Percentiles rank a stretch among this genome's conserved stretches.
Conservation (phyloP, 2,888 invertebrate genomes). For the Dorcus parallelipipedus region DNA sequence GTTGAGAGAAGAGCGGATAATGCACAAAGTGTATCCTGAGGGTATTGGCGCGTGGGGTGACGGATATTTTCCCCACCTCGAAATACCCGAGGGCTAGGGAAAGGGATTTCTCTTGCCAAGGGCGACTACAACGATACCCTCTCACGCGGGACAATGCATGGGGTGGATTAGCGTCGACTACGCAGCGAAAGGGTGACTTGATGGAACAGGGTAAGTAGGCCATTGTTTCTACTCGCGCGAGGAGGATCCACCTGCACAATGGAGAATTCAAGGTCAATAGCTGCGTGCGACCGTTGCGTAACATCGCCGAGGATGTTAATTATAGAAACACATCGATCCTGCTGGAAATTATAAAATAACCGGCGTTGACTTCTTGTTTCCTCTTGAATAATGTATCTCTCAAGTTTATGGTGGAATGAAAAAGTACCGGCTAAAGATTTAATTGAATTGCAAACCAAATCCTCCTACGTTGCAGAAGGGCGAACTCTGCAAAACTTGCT, state of each 20-base stretch:
- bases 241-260: not conserved
- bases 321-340: not conserved
- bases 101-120: constrained; percentile 7
- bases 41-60: constrained; percentile 11
- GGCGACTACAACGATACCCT: constrained; percentile 10
- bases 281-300: not conserved
- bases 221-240: constrained; percentile 10
- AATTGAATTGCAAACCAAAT: no score
- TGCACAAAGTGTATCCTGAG: constrained; percentile 16
- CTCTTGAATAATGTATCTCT: no score
- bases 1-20: constrained; percentile 2
- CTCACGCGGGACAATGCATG: constrained; percentile 12
- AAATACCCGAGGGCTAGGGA: not conserved
- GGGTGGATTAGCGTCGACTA: constrained; percentile 15
- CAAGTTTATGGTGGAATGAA: no score
- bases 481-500: no score
- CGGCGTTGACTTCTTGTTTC: no score
- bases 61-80: constrained; percentile 2
- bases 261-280: constrained; percentile 1
- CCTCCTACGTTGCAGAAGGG: no score
- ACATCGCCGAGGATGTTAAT: not conserved
- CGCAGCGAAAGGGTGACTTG: constrained; percentile 16
- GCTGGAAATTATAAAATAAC: no score
- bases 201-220: constrained; percentile 12
- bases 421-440: no score